A percentile compares a stretch with the other conserved stretches of the same genome.
Evolutionary conservation across 2,797 vertebrate species (phyloP).

Genomic region (Xenopus petersii): DNA sequence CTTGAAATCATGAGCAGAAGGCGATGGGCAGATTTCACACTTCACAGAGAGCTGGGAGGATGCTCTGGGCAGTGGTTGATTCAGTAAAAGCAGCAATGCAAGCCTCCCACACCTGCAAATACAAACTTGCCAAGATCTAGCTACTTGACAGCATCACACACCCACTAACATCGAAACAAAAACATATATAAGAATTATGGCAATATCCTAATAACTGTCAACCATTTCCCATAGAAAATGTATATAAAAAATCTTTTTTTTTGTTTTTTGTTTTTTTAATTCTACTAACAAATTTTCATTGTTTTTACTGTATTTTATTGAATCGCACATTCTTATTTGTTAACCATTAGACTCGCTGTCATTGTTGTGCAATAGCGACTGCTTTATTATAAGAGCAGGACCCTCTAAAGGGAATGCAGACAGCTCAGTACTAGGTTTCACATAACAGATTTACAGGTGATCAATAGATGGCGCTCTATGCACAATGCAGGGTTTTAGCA

Average conservation of each 20-base stretch:
- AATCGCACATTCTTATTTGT: no score
- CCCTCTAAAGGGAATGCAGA: not conserved
- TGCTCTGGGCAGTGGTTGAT: not conserved
- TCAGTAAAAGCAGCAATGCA: not conserved
- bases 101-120: conserved; percentile 9
- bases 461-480: conserved; percentile 47
- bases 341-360: no score
- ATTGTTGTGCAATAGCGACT: not conserved
- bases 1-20: conserved; percentile 1
- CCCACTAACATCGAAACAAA: no score
- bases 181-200: no score
- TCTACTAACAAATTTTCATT: no score
- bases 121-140: not conserved
- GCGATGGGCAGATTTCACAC: conserved; percentile 1
- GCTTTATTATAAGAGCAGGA: no score
- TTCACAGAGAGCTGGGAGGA: not conserved
- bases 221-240: no score
- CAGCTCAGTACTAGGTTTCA: not conserved
- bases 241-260: no score
- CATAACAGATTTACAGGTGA: conserved; percentile 4
- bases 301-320: no score
- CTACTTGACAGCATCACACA: not conserved
- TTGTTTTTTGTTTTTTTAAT: no score
- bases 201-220: no score
- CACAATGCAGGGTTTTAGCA: conserved; percentile 40